These are phyloP conservation scores for Albula goreensis DNA, from an alignment of 2,113 vertebrate species.

Conservation along the genomic window DNA sequence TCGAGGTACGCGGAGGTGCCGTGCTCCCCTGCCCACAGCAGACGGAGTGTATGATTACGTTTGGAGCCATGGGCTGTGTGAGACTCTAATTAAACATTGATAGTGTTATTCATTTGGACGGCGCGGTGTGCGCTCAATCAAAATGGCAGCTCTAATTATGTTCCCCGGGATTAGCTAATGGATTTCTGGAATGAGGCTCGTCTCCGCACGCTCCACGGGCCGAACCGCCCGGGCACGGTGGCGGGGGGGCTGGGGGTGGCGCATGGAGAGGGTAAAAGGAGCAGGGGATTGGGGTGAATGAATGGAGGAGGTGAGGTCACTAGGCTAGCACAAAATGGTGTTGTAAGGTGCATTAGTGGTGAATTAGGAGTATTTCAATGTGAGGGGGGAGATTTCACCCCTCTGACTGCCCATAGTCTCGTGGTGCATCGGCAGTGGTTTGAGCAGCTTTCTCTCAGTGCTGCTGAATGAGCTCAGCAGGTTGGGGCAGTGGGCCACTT, in stretches of 20 bases:
- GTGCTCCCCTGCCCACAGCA: conserved; percentile 18
- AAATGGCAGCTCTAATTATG: conserved; percentile 92
- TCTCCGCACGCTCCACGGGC: conserved; percentile 25
- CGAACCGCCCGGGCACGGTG: neutral
- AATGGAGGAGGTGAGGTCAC: neutral
- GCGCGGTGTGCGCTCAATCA: conserved; percentile 79
- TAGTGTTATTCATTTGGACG: conserved; percentile 80
- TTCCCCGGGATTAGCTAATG: conserved; percentile 87
- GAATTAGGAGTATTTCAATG: neutral
- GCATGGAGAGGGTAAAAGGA: neutral
- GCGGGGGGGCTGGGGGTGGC: neutral
- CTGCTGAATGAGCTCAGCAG: neutral
- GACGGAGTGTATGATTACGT: conserved; percentile 36
- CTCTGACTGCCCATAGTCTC: neutral
- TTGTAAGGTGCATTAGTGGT: neutral
- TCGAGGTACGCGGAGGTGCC: neutral
- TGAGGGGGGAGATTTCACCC: neutral
- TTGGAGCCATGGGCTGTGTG: conserved; percentile 67
- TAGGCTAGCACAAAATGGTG: neutral
- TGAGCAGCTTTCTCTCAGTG: neutral
- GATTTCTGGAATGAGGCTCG: conserved; percentile 83
- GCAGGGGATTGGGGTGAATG: neutral
- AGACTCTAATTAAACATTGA: conserved; percentile 84
- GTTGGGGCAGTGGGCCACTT: neutral
- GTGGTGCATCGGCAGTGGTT: no score